Evolutionary conservation across 2,888 invertebrate species (phyloP).

Genomic region (Hymenopus coronatus): DNA sequence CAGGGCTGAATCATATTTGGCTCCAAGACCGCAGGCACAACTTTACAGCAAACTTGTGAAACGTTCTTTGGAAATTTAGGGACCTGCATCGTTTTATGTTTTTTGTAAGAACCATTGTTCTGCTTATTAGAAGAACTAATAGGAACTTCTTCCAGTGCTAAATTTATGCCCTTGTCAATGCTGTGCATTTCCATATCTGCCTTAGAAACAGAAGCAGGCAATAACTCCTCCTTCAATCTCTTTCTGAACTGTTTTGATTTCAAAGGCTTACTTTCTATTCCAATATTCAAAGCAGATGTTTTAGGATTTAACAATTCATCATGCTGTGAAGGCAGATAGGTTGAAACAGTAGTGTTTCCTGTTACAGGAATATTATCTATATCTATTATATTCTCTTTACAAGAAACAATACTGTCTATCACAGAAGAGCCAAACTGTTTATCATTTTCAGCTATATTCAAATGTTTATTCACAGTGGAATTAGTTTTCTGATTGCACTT

Average conservation of each 20-base stretch:
- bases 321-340: background rate
- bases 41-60: background rate
- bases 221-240: background rate
- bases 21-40: background rate
- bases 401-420: background rate
- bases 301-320: background rate
- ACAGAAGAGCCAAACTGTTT: background rate
- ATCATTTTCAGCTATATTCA: background rate
- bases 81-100: background rate
- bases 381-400: background rate
- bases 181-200: background rate
- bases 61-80: background rate
- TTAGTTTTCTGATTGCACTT: background rate
- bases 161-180: background rate
- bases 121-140: background rate
- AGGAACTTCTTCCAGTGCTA: background rate
- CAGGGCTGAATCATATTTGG: background rate
- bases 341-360: background rate
- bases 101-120: background rate
- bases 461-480: background rate
- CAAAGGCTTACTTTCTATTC: background rate
- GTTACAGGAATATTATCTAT: background rate
- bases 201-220: background rate
- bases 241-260: background rate
- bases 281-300: background rate